phyloP scores from a whole-genome alignment of 1,140 invertebrate species.

The Drosophila parvula region DNA sequence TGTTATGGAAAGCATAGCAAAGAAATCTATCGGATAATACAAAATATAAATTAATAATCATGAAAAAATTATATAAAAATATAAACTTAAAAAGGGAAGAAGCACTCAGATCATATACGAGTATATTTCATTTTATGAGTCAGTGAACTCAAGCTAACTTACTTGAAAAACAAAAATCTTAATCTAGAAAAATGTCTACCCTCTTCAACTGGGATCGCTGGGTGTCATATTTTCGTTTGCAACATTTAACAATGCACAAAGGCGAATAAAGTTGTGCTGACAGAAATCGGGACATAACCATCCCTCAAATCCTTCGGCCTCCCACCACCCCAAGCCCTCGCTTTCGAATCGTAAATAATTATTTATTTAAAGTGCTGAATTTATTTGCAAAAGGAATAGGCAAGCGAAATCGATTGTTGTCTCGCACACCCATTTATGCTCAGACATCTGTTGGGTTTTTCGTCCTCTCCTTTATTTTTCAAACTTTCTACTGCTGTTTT shows the following conservation, averaged over 20 bases:
- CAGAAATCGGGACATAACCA: slow-evolving; percentile 20
- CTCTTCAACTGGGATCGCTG: background rate
- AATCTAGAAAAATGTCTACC: slow-evolving; percentile 16
- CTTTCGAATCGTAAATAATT: slow-evolving; percentile 44
- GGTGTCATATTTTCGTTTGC: background rate
- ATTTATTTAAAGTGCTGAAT: slow-evolving; percentile 58
- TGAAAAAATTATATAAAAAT: too few relatives aligned
- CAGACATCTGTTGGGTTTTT: slow-evolving; percentile 15
- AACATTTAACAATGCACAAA: slow-evolving; percentile 27
- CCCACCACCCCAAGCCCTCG: background rate
- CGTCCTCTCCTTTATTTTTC: background rate
- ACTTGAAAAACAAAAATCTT: slow-evolving; percentile 4
- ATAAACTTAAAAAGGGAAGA: too few relatives aligned
- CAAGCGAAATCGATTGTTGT: slow-evolving; percentile 38
- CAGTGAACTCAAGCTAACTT: background rate
- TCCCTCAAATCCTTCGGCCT: background rate
- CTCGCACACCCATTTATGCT: slow-evolving; percentile 10
- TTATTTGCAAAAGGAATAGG: slow-evolving; percentile 22
- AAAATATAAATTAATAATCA: too few relatives aligned
- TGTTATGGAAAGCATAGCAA: too few relatives aligned
- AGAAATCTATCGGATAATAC: too few relatives aligned
- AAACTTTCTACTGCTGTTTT: too few relatives aligned
- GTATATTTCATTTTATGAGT: slow-evolving; percentile 1
- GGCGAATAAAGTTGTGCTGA: slow-evolving; percentile 38
- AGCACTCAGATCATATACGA: background rate